Evolutionary conservation across 2,888 invertebrate genomes (phyloP), one percentile per base, ranked within the genome.

Genomic region (Glyphotaelius pellucidus): DNA sequence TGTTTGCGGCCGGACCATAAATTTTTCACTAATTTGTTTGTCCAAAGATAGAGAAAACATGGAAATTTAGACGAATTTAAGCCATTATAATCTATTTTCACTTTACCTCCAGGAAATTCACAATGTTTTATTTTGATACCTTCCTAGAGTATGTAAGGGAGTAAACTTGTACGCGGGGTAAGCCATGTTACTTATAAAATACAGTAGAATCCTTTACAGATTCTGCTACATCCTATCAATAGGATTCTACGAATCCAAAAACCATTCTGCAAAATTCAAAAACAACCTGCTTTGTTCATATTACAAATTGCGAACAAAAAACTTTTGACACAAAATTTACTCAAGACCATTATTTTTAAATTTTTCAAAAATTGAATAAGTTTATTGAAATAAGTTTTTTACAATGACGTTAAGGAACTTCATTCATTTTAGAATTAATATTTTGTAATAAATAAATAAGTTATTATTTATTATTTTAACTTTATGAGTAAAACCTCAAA

Each of bases 21-120:
- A 86, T 86, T 86, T 42, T 86, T 86, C 86, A 86, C 86, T 86
- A 86, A 86, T 86, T 86, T 86, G 86, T 86, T 86, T 86, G 86
- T 42, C 42, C 86, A 30, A 86, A 30, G 42, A 30, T n/a, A 42
- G 42, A 86, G 86, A 86, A 86, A 86, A 86, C 42, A 86, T 30
- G 86, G 35, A 86, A 86, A 47, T 42, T 86, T 42, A 86, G 86
- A 86, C 42, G 47, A 86, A 25, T 38, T 25, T 42, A 35, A 83
- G 83, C 86, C 86, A 30, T 86, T 86, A 38, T 25, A 32, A 12
- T 35, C n/a, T 86, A 47, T 86, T 42, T 86, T 86, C 86, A 32
- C 35, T 25, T 19, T 83, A 35, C 83, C 35, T 35, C 5, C 9
- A 32, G 83, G 83, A 83, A n/a, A 67, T 19, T 4, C 25, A 5